A percentile compares a stretch with the other conserved stretches of the same genome.
phyloP scores from a whole-genome alignment of 2,888 invertebrate species.

The Diploptera punctata region DNA sequence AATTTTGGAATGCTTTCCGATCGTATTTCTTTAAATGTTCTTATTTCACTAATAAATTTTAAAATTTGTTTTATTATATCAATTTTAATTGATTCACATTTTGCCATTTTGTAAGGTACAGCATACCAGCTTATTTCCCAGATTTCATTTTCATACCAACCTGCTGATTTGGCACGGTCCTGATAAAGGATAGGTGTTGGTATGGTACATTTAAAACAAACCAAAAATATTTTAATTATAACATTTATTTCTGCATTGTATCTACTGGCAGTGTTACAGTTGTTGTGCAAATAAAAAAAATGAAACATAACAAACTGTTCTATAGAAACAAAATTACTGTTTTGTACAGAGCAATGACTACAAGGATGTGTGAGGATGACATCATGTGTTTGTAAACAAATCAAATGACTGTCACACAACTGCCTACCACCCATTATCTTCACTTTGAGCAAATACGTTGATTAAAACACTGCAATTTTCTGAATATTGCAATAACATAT shows the following conservation, averaged over 20 bases:
- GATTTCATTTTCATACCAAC: no score
- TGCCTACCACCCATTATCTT: slow-evolving; percentile 11
- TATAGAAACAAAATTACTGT: background rate
- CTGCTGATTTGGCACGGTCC: no score
- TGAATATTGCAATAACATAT: background rate
- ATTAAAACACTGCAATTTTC: slow-evolving; percentile 1
- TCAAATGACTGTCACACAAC: background rate
- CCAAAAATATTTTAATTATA: background rate
- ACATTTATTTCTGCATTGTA: slow-evolving; percentile 21
- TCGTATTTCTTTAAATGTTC: no score
- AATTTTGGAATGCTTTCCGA: no score
- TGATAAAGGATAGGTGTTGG: no score
- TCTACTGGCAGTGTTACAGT: slow-evolving; percentile 24
- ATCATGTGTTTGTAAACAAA: slow-evolving; percentile 6
- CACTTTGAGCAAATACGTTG: background rate
- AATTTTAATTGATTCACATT: no score
- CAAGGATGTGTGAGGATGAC: slow-evolving; percentile 1
- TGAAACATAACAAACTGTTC: background rate
- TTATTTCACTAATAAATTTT: no score
- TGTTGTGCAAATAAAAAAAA: background rate
- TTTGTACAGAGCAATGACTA: slow-evolving; percentile 9
- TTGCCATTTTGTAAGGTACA: no score
- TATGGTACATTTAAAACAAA: no score
- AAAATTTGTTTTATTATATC: no score
- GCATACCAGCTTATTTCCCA: no score